Evolutionary conservation across 1,140 invertebrate genomes (phyloP), one percentile per base, ranked within the genome.

Genomic region (Diorhabda elongata): DNA sequence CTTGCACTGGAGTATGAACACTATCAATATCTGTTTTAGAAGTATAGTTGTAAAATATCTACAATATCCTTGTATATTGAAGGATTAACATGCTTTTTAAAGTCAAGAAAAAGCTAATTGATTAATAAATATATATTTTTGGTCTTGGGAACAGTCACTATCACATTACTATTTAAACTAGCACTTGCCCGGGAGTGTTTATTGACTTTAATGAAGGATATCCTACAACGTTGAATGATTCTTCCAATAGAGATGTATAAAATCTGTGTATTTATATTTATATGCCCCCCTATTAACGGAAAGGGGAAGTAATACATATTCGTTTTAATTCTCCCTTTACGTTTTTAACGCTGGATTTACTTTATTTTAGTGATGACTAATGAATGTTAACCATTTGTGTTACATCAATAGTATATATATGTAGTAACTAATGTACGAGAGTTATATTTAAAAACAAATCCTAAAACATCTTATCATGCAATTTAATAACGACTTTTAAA

Each of bases 231-330:
- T 64, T 47, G 45, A 64, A 64, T 64, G 63, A 57, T 64, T 64
- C 44, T 64, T 52, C 56, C 63, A 64, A 64, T 64, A 47, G 63
- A 45, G 44, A 26, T 64, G 63, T 64, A 45, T 64, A 56, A 64
- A 64, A 64, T 64, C 63, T 26, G 11, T 11, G 47, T 44, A 44
- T 26, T 64, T 64, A 64, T 64, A 64, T 64, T 44, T 43, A 56
- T 47, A 41, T 60, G 44, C 63, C 63, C 63, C 63, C 63, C 63
- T 64, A 52, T 45, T 8, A 64, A 52, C 63, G 63, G 63, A 64
- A 64, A 64, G 63, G 63, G 63, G 63, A 64, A 64, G 63, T 64
- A 64, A 64, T 64, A 64, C 45, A 64, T 64, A 64, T 64, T 64
- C 63, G 63, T 64, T 64, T 44, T 44, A 44, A 62, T 62, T 45